Evolutionary conservation across 2,888 invertebrate species (phyloP), one percentile per base, ranked within the genome.

Genomic region (Brachyopa scutellaris): DNA sequence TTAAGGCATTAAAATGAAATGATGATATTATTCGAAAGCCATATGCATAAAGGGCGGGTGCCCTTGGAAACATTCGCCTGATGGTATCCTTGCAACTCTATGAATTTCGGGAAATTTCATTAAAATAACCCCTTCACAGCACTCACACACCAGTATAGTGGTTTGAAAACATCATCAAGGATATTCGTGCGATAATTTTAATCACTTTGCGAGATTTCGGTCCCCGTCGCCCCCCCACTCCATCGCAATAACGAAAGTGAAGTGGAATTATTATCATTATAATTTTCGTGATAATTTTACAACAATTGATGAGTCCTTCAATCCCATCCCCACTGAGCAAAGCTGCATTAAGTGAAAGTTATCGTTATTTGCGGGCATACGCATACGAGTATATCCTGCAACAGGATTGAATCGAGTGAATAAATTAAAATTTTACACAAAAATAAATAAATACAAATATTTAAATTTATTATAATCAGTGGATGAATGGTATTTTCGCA

Each of bases 181-280:
- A 79, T 67, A 79, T 62, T 74, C 79, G 79, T 67, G 79, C 79
- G 74, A 79, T 79, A 79, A 79, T 74, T 79, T 79, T 79, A 79
- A 79, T 79, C 79, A 79, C 79, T 79, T 79, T 79, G 45, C 79
- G 61, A 62, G 53, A 73, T 57, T 78, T 29, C n/a, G n/a, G n/a
- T n/a, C n/a, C n/a, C n/a, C n/a, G n/a, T n/a, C n/a, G n/a, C 72
- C 49, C 19, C 40, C 2, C 53, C 29, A 17, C 36, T 40, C 53
- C 7, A 26, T 33, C 33, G n/a, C 36, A 26, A 55, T 9, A 67
- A 36, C 31, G 72, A 74, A 74, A 79, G 62, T 74, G 66, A 61
- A 74, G 57, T 72, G 29, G 57, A 78, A 78, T 74, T 79, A 61
- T 74, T 59, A 74, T 79, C 74, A 78, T 74, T 79, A 61, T 74